Evolutionary conservation across 2,888 invertebrate species (phyloP).

Genomic region (Opisthograptis luteolata): DNA sequence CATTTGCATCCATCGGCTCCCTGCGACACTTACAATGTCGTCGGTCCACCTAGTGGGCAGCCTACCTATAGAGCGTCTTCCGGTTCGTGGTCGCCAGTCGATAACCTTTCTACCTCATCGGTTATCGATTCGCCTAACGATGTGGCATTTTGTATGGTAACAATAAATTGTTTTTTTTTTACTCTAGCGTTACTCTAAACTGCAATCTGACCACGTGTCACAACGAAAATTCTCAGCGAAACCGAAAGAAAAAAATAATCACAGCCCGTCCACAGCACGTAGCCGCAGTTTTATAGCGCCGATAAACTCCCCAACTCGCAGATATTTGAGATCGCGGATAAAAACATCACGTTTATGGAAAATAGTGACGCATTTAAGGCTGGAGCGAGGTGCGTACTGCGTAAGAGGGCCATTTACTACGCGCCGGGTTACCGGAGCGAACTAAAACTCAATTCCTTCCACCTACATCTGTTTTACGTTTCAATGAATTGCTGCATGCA

Average conservation of each 20-base stretch:
- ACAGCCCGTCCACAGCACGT: slow-evolving; percentile 26
- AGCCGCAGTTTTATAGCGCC: slow-evolving; percentile 38
- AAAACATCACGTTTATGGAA: slow-evolving; percentile 62
- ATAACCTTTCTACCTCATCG: no score
- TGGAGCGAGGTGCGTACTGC: slow-evolving; percentile 53
- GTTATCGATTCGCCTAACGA: no score
- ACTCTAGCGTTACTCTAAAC: no score
- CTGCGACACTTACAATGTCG: no score
- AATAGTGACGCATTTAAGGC: slow-evolving; percentile 60
- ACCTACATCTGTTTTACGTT: slow-evolving; percentile 73
- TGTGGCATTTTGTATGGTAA: no score
- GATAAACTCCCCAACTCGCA: slow-evolving; percentile 43
- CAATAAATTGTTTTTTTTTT: no score
- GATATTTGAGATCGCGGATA: slow-evolving; percentile 55
- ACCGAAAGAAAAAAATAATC: slow-evolving; percentile 19
- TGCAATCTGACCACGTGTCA: no score
- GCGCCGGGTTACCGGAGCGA: slow-evolving; percentile 49
- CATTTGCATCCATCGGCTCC: no score
- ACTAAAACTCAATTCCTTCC: slow-evolving; percentile 63
- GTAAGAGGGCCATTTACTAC: slow-evolving; percentile 54
- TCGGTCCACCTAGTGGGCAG: no score
- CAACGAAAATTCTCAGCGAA: slow-evolving; percentile 16
- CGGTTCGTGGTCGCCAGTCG: no score
- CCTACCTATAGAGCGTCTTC: no score
- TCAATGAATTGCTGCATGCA: slow-evolving; percentile 72